Conservation (phyloP, 2,888 invertebrate species). For the Fissipunctia ypsillon region DNA sequence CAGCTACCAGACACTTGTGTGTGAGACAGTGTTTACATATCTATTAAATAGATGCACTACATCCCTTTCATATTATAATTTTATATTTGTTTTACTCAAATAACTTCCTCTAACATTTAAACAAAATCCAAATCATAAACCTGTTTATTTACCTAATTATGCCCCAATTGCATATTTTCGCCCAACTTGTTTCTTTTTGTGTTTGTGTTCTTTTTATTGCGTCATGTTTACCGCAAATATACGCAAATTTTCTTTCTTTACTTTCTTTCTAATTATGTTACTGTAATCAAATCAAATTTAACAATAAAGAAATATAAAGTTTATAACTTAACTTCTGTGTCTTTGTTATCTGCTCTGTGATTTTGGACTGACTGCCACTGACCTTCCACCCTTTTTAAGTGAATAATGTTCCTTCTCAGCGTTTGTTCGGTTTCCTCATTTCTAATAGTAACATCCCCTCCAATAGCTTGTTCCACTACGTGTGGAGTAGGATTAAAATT, state of each 20-base stretch:
- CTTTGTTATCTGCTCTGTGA: not conserved
- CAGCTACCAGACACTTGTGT: too few species aligned
- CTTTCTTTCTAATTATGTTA: not conserved
- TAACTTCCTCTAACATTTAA: not conserved
- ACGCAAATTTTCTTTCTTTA: too few species aligned
- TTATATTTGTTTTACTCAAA: not conserved
- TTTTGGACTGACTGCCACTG: conserved; percentile 39
- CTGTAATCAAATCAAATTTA: not conserved
- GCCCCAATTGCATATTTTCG: too few species aligned
- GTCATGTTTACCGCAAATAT: too few species aligned
- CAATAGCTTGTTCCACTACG: not conserved
- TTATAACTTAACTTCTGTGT: too few species aligned
- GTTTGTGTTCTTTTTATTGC: too few species aligned
- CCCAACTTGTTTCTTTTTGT: too few species aligned
- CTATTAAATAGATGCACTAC: not conserved
- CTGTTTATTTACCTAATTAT: not conserved
- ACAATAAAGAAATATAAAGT: too few species aligned
- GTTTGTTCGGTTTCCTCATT: conserved; percentile 61
- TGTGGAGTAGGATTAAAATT: not conserved
- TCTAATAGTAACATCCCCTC: conserved; percentile 49
- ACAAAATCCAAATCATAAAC: not conserved
- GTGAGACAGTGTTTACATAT: too few species aligned
- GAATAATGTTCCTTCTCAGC: conserved; percentile 54
- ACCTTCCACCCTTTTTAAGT: conserved; percentile 61
- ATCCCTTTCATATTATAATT: not conserved